These are phyloP conservation scores for Conistra vaccinii DNA, from an alignment of 2,888 invertebrate species.

Conservation along the genomic window DNA sequence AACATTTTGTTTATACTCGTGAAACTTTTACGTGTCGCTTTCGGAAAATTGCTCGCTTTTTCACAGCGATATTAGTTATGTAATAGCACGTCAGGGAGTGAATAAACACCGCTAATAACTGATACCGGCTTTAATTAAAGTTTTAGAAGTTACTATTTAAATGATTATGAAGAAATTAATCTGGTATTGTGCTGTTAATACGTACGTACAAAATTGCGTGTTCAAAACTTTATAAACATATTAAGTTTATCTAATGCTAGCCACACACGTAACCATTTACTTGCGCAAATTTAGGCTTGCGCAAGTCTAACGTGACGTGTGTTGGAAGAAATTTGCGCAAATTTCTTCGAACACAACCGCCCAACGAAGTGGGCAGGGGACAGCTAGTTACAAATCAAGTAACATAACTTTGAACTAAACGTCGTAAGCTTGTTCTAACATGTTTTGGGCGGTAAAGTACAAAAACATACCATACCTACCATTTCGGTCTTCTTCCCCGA, in stretches of 20 bases:
- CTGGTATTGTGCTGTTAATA: not conserved
- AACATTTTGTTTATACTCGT: conserved; percentile 37
- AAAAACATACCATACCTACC: not conserved
- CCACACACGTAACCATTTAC: no score
- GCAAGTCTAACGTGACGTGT: no score
- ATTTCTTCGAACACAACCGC: no score
- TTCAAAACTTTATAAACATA: no score
- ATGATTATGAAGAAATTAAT: conserved; percentile 24
- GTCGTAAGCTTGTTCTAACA: no score
- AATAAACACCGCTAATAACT: conserved; percentile 60
- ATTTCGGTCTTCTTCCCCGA: not conserved
- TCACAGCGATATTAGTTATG: conserved; percentile 59
- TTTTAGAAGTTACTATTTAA: conserved; percentile 46
- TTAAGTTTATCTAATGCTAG: no score
- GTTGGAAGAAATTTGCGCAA: no score
- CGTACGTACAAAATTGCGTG: not conserved
- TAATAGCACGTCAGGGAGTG: conserved; percentile 64
- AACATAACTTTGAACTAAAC: no score
- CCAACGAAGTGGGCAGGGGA: no score
- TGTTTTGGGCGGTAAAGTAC: not conserved
- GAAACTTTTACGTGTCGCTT: conserved; percentile 66
- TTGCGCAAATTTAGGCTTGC: no score
- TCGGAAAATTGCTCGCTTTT: conserved; percentile 68
- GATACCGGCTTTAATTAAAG: conserved; percentile 57
- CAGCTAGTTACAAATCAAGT: no score